Evolutionary conservation across 2,797 vertebrate genomes (phyloP).

Genomic region (Pipistrellus pygmaeus): DNA sequence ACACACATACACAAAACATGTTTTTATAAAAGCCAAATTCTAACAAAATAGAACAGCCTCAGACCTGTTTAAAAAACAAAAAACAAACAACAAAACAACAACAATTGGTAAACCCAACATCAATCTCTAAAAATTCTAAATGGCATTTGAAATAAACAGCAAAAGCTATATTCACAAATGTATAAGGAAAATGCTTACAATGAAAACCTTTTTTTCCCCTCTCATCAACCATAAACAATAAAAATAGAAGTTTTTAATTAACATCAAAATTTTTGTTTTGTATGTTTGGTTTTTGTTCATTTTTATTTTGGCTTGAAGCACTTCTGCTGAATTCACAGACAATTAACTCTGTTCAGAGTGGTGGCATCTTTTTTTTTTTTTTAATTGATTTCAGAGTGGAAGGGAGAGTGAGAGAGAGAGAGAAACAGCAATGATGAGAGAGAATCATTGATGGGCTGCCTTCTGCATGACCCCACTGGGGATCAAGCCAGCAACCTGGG

Average conservation of each 20-base stretch:
- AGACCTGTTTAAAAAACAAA: background rate
- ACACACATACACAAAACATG: background rate
- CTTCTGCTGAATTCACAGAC: background rate
- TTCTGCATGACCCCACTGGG: too few species aligned
- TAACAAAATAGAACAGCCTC: background rate
- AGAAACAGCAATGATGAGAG: too few species aligned
- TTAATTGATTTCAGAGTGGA: too few species aligned
- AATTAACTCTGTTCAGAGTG: background rate
- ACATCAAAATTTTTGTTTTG: background rate
- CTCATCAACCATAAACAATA: background rate
- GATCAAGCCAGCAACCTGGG: too few species aligned
- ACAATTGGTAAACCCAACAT: background rate
- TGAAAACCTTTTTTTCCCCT: background rate
- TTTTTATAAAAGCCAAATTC: background rate
- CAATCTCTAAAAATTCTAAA: constrained; percentile 15
- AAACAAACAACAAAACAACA: too few species aligned
- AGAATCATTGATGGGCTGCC: too few species aligned
- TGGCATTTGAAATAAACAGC: constrained; percentile 4
- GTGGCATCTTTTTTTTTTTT: background rate
- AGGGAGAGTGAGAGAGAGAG: too few species aligned
- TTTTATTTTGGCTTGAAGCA: background rate
- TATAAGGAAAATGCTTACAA: constrained; percentile 6
- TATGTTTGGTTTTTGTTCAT: background rate
- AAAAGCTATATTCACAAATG: constrained; percentile 23
- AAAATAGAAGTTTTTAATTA: constrained; percentile 46